These are phyloP conservation scores for Callocephalon fimbriatum DNA, from an alignment of 2,113 vertebrate genomes.

Conservation along the genomic window DNA sequence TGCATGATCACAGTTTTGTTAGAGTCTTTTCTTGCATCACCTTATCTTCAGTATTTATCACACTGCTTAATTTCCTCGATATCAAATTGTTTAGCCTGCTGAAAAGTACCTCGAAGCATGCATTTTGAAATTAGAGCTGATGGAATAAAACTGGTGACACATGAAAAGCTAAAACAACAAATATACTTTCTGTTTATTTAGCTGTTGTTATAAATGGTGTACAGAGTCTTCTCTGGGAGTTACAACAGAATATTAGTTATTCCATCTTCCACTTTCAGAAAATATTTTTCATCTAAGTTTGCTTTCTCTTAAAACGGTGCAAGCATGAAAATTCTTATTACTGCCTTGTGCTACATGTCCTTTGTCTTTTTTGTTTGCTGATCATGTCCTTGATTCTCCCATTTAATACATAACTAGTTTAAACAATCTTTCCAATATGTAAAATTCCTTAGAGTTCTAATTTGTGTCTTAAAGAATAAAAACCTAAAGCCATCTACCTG, in stretches of 20 bases:
- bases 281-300: background rate
- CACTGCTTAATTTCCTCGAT: background rate
- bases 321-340: background rate
- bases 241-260: background rate
- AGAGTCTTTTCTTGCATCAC: background rate
- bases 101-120: background rate
- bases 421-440: background rate
- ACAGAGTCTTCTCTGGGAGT: background rate
- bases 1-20: background rate
- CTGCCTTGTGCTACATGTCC: background rate
- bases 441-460: background rate
- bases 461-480: background rate
- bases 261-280: background rate
- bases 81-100: background rate
- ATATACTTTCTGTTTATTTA: background rate
- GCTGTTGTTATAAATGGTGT: background rate
- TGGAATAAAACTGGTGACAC: background rate
- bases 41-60: background rate
- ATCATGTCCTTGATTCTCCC: background rate
- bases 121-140: background rate
- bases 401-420: background rate
- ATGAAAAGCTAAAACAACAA: background rate
- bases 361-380: background rate
- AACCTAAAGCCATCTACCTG: background rate
- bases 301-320: background rate